Conservation (phyloP, 2,113 vertebrate species). For the Anolis sagrei region DNA sequence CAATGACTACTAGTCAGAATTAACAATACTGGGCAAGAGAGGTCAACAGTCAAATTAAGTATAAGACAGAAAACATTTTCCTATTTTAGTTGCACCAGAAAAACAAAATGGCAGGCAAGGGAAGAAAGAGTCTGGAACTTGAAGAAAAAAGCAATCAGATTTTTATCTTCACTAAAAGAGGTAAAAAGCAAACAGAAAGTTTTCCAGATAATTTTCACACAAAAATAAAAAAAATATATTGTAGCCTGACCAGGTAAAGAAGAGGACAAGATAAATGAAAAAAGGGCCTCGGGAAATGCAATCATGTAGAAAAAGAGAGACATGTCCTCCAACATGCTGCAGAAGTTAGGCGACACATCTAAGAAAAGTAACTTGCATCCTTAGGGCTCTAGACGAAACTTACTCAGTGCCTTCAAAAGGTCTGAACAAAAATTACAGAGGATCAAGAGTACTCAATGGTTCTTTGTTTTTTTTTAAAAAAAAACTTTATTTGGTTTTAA, state of each 20-base stretch:
- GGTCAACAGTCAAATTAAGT: no score
- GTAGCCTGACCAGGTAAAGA: neutral
- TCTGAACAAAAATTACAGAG: constrained; percentile 25
- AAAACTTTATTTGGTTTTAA: no score
- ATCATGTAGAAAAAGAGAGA: no score
- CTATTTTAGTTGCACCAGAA: neutral
- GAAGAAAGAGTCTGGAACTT: neutral
- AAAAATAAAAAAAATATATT: neutral
- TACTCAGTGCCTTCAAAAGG: constrained; percentile 44
- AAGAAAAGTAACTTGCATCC: neutral
- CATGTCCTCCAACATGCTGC: no score
- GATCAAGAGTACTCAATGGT: constrained; percentile 5
- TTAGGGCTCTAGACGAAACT: constrained; percentile 28
- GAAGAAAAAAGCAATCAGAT: neutral
- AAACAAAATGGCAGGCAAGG: neutral
- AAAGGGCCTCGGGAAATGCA: neutral
- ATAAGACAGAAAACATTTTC: no score
- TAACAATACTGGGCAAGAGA: no score
- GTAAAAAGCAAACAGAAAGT: neutral
- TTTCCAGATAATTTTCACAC: neutral
- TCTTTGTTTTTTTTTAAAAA: no score
- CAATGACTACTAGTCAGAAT: no score
- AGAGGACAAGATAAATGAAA: neutral
- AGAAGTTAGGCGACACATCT: neutral
- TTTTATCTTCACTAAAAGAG: neutral